Conservation (phyloP, 2,797 vertebrate genomes). For the Pogoniulus pusillus region DNA sequence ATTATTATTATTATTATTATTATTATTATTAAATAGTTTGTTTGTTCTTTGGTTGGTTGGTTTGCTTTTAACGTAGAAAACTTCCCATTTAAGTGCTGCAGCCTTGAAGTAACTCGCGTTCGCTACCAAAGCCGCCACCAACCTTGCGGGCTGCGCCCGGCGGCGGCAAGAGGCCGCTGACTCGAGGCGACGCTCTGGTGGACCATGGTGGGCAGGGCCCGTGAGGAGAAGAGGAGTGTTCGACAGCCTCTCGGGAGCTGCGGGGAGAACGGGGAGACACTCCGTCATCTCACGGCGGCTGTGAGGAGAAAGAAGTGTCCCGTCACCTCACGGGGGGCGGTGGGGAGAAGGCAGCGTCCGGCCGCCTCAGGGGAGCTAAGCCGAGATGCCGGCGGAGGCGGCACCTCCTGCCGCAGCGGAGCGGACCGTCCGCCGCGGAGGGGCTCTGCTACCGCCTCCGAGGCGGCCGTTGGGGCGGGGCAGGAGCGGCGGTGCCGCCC, state of each 20-base stretch:
- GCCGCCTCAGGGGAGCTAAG: too few relatives aligned
- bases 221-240: not conserved
- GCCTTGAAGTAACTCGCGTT: not conserved
- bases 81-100: not conserved
- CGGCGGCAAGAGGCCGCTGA: too few relatives aligned
- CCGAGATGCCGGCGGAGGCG: not conserved
- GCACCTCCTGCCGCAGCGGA: rapidly evolving
- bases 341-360: not conserved
- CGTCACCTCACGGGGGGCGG: not conserved
- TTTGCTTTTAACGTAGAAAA: not conserved
- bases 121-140: not conserved
- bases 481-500: not conserved
- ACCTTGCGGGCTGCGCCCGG: not conserved
- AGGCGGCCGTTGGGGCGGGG: not conserved
- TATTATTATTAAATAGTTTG: too few relatives aligned
- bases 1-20: too few relatives aligned
- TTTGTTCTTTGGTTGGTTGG: too few relatives aligned
- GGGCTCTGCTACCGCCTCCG: not conserved
- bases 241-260: too few relatives aligned
- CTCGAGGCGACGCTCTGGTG: not conserved
- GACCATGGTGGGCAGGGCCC: not conserved
- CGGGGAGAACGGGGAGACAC: not conserved
- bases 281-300: not conserved
- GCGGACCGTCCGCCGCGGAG: too few relatives aligned
- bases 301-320: not conserved